phyloP scores from a whole-genome alignment of 2,113 vertebrate species.

The Dipodomys stephensi region DNA sequence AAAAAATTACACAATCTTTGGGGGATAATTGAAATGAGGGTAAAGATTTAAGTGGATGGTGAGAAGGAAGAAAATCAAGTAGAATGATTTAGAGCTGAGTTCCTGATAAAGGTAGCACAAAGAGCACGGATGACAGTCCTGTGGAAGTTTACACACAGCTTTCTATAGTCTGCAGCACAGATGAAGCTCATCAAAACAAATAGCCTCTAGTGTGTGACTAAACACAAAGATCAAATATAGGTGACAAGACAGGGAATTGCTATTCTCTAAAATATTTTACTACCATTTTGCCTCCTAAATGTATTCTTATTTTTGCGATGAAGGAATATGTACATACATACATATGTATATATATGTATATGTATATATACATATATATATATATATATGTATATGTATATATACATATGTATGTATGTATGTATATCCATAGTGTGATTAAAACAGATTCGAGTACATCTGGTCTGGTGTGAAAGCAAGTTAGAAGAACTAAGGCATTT shows the following conservation, averaged over 20 bases:
- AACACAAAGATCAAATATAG: background rate
- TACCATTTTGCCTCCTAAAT: conserved; percentile 26
- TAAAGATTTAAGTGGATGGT: background rate
- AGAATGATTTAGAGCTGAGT: conserved; percentile 6
- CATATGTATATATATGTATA: too few species aligned
- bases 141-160: background rate
- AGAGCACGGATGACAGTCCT: background rate
- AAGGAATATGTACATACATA: background rate
- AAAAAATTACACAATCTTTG: conserved; percentile 16
- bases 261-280: background rate
- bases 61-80: background rate
- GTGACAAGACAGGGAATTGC: background rate
- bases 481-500: background rate
- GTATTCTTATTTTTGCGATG: background rate
- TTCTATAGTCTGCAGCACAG: conserved; percentile 18
- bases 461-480: conserved; percentile 25
- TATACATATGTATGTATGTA: too few species aligned
- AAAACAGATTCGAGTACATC: background rate
- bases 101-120: background rate
- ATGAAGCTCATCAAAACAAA: conserved; percentile 1
- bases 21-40: background rate
- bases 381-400: too few species aligned
- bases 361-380: too few species aligned
- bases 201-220: background rate
- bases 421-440: too few species aligned